These are phyloP conservation scores for Chrysogorgia sp. DNA, from an alignment of 92 coral and sea anemone genomes.

Conservation along the genomic window DNA sequence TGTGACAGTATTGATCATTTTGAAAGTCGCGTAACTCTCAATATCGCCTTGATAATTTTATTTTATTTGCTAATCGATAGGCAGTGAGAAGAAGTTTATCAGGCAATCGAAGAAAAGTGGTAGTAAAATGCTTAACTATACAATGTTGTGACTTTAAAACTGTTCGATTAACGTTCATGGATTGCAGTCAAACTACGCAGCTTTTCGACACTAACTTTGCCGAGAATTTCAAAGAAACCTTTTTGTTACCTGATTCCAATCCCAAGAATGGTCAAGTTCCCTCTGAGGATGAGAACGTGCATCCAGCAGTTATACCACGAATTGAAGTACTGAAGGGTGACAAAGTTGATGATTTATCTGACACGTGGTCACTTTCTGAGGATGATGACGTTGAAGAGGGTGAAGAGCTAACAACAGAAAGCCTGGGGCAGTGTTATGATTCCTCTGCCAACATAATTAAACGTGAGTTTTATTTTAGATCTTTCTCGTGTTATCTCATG, in stretches of 20 bases:
- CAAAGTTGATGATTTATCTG: background rate
- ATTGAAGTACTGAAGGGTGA: constrained; percentile 27
- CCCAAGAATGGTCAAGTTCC: constrained; percentile 16
- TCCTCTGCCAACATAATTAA: constrained; percentile 5
- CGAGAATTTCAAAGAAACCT: constrained; percentile 2
- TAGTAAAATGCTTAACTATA: constrained; percentile 85
- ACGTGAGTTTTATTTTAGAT: constrained; percentile 15
- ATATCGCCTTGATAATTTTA: background rate
- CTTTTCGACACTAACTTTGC: constrained; percentile 46
- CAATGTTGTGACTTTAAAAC: constrained; percentile 92
- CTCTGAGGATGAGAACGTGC: background rate
- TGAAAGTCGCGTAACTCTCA: background rate
- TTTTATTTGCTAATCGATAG: constrained; percentile 37
- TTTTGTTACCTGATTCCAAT: constrained; percentile 18
- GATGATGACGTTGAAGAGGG: constrained; percentile 45
- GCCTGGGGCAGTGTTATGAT: background rate
- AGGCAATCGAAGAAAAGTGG: constrained; percentile 91
- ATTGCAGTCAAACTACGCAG: constrained; percentile 70
- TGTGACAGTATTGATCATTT: background rate
- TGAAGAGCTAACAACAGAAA: constrained; percentile 16
- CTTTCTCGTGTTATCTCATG: no score
- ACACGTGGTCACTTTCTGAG: constrained; percentile 28
- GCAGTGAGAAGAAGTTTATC: constrained; percentile 81
- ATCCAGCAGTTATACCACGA: background rate
- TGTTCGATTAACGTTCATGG: constrained; percentile 89